These are phyloP conservation scores for Neosilurus mollespiculum DNA, from an alignment of 2,797 vertebrate species.

Conservation along the genomic window DNA sequence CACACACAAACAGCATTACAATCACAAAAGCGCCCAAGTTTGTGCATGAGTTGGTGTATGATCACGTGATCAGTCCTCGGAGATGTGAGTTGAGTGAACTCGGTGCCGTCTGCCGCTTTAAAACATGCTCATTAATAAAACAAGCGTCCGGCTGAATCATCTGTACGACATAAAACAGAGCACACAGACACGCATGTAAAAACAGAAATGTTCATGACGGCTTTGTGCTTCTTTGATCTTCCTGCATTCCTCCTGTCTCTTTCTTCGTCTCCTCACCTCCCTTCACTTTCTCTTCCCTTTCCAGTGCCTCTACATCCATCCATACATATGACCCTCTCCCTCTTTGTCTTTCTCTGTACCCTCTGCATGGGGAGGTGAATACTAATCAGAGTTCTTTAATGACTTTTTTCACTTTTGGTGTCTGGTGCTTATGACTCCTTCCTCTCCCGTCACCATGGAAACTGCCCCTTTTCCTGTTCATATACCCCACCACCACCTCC, in stretches of 20 bases:
- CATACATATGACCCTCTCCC: background rate
- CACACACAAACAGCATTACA: slow-evolving; percentile 43
- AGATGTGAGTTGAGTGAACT: slow-evolving; percentile 16
- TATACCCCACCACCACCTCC: slow-evolving; percentile 25
- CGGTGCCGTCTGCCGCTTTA: background rate
- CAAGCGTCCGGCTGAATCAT: slow-evolving; percentile 10
- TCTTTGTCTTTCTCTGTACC: slow-evolving; percentile 5
- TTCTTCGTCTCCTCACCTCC: slow-evolving; percentile 22
- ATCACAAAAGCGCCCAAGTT: slow-evolving; percentile 36
- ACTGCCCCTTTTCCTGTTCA: slow-evolving; percentile 56
- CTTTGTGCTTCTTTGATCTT: slow-evolving; percentile 6
- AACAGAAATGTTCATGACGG: background rate
- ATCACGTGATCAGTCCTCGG: slow-evolving; percentile 61
- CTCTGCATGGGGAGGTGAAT: slow-evolving; percentile 73
- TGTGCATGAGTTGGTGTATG: slow-evolving; percentile 44
- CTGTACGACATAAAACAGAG: background rate
- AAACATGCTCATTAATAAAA: slow-evolving; percentile 26
- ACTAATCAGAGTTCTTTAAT: slow-evolving; percentile 86
- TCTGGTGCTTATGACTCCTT: slow-evolving; percentile 47
- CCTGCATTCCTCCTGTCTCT: slow-evolving; percentile 35
- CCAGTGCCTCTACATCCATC: slow-evolving; percentile 4
- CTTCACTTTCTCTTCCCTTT: slow-evolving; percentile 20
- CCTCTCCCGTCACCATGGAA: slow-evolving; percentile 51
- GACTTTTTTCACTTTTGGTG: slow-evolving; percentile 73
- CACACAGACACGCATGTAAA: background rate